These are phyloP conservation scores for Pampus argenteus DNA, from an alignment of 2,797 vertebrate species.

Conservation along the genomic window DNA sequence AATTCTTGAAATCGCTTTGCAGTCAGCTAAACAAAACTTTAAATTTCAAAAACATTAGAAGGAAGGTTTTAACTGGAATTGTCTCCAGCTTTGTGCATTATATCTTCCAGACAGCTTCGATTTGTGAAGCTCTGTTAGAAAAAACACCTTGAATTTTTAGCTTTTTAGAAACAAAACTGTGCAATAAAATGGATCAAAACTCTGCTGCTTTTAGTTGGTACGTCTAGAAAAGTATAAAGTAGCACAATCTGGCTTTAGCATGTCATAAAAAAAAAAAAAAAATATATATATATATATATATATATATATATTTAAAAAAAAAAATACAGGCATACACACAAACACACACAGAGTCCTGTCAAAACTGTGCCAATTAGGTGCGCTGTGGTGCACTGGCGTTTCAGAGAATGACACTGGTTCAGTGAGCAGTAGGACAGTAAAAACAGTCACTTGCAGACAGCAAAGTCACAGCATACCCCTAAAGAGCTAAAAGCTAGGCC, in stretches of 20 bases:
- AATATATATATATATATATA: no score
- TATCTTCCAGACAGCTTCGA: conserved; percentile 27
- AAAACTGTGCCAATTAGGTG: conserved; percentile 53
- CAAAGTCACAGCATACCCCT: conserved; percentile 57
- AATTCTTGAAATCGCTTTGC: conserved; percentile 25
- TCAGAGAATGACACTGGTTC: conserved; percentile 48
- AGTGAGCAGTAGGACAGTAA: conserved; percentile 48
- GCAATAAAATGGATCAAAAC: conserved; percentile 6
- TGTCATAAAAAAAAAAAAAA: conserved; percentile 13
- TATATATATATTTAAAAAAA: no score
- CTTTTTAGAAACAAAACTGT: no score
- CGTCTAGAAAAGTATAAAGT: conserved; percentile 20
- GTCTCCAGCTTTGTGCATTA: conserved; percentile 30
- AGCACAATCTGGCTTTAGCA: conserved; percentile 16
- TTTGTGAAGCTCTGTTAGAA: conserved; percentile 16
- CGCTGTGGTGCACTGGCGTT: conserved; percentile 28
- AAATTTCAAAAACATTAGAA: conserved; percentile 37
- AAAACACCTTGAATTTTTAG: conserved; percentile 5
- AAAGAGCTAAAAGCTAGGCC: conserved; percentile 47
- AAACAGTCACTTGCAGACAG: conserved; percentile 57
- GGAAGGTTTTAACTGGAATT: conserved; percentile 23
- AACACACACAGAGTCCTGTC: conserved; percentile 35
- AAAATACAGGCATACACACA: conserved; percentile 19
- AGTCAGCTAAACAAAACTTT: conserved; percentile 30
- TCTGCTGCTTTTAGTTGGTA: conserved; percentile 9